These are phyloP conservation scores for Austrofundulus limnaeus DNA, from an alignment of 2,113 vertebrate genomes.

Conservation along the genomic window DNA sequence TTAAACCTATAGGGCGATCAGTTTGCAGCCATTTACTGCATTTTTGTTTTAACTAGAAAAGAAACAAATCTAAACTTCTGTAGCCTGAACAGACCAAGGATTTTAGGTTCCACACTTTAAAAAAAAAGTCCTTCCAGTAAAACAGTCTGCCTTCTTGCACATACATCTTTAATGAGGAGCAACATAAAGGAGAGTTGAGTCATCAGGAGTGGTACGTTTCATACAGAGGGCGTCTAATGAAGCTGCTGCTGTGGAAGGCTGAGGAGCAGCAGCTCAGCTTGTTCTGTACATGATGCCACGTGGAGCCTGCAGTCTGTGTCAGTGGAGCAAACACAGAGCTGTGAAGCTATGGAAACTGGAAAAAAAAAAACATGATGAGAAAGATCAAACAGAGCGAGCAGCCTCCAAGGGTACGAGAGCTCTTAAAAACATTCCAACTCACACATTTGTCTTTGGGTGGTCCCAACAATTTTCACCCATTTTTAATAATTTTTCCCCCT, in stretches of 20 bases:
- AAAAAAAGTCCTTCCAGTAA: background rate
- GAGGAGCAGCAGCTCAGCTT: slow-evolving; percentile 29
- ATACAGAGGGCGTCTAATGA: slow-evolving; percentile 41
- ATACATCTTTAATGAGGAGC: slow-evolving; percentile 20
- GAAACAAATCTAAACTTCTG: background rate
- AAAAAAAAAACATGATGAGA: slow-evolving; percentile 4
- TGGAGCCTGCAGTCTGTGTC: slow-evolving; percentile 44
- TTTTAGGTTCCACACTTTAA: background rate
- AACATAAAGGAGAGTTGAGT: slow-evolving; percentile 21
- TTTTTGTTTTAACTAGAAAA: background rate
- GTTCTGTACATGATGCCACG: slow-evolving; percentile 50
- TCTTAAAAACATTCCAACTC: background rate
- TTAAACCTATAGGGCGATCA: slow-evolving; percentile 3
- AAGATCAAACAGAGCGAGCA: slow-evolving; percentile 4
- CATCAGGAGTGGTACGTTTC: slow-evolving; percentile 28
- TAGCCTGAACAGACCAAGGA: background rate
- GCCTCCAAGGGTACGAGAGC: background rate
- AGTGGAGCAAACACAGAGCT: slow-evolving; percentile 1
- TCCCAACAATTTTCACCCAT: background rate
- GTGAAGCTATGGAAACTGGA: slow-evolving; percentile 1
- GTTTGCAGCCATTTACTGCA: background rate
- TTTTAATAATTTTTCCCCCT: no score
- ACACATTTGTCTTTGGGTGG: background rate
- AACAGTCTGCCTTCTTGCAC: background rate
- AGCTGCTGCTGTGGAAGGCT: slow-evolving; percentile 30